A percentile compares a stretch with the other conserved stretches of the same genome.
These are phyloP conservation scores for Acipenser oxyrinchus DNA, from an alignment of 2,797 vertebrate species.

Conservation along the genomic window DNA sequence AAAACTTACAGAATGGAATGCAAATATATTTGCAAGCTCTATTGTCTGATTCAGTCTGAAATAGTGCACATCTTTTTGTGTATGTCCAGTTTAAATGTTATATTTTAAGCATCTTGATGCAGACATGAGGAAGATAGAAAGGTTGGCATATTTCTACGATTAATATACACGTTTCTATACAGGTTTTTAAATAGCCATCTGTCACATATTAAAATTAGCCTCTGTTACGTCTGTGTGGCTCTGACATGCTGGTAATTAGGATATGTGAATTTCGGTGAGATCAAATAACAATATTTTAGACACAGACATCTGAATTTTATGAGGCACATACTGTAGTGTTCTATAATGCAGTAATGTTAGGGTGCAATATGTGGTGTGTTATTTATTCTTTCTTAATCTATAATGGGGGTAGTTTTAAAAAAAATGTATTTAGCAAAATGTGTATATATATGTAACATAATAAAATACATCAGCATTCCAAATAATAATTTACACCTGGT, in stretches of 20 bases:
- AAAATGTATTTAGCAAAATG: no score
- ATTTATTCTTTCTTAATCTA: no score
- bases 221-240: conserved; percentile 3
- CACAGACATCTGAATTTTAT: neutral
- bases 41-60: neutral
- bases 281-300: conserved; percentile 1
- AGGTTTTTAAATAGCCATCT: conserved; percentile 16
- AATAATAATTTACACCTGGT: no score
- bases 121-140: neutral
- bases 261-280: neutral
- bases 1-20: neutral
- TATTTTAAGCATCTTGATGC: neutral
- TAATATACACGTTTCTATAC: conserved; percentile 6
- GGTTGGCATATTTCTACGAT: conserved; percentile 5
- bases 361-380: no score
- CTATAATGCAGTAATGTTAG: no score
- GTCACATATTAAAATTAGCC: conserved; percentile 14
- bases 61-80: neutral
- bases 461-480: no score
- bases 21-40: neutral
- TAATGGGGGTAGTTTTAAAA: no score
- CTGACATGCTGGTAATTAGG: neutral
- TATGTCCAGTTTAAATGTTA: conserved; percentile 7
- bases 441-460: no score
- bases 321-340: no score